Evolutionary conservation across 2,113 vertebrate species (phyloP).

Genomic region (Aegithalos caudatus): DNA sequence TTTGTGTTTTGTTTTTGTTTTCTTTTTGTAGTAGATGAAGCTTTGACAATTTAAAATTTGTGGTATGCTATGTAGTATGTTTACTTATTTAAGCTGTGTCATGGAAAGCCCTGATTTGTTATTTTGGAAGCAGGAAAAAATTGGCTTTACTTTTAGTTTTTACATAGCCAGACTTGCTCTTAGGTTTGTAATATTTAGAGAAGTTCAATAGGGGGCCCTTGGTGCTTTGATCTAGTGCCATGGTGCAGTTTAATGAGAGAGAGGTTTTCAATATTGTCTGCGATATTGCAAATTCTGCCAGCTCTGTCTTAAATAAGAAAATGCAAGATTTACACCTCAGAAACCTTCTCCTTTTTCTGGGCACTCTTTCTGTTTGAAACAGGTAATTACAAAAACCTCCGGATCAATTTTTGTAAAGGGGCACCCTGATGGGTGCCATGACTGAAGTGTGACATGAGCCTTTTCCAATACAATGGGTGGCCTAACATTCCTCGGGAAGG

Average conservation of each 20-base stretch:
- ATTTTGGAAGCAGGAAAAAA: neutral
- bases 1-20: neutral
- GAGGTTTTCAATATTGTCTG: slow-evolving; percentile 73
- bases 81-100: neutral
- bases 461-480: slow-evolving; percentile 86
- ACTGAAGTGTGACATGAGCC: slow-evolving; percentile 82
- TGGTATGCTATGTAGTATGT: neutral
- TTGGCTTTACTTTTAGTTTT: slow-evolving; percentile 58
- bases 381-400: slow-evolving; percentile 81
- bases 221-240: slow-evolving; percentile 92
- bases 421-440: slow-evolving; percentile 80
- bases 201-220: slow-evolving; percentile 94
- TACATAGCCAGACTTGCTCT: slow-evolving; percentile 64
- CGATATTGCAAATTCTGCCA: slow-evolving; percentile 60
- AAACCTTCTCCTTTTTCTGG: slow-evolving; percentile 61
- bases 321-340: slow-evolving; percentile 67
- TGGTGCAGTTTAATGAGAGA: slow-evolving; percentile 78
- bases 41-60: neutral
- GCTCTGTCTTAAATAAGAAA: slow-evolving; percentile 60
- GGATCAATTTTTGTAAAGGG: slow-evolving; percentile 83
- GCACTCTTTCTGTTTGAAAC: slow-evolving; percentile 65
- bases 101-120: neutral
- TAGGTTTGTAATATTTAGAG: slow-evolving; percentile 88
- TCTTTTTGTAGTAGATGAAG: neutral
- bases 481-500: slow-evolving; percentile 78